Conservation (phyloP, 23 tunicate species). For the Corella eumyota region DNA sequence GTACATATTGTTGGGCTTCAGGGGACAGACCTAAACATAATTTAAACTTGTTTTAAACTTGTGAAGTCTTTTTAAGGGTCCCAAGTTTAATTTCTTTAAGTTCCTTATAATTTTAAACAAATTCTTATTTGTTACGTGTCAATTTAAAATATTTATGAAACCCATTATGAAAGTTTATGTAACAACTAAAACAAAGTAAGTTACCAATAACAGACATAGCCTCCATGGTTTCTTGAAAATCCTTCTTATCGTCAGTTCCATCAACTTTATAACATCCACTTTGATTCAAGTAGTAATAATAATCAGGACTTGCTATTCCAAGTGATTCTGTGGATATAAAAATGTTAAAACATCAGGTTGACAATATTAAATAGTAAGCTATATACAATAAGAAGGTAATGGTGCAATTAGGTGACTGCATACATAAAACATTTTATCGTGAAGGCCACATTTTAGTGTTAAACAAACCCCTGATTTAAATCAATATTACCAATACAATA, state of each 20-base stretch:
- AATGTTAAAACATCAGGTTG: neutral
- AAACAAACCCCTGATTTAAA: no score
- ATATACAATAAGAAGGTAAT: neutral
- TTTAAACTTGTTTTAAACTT: neutral
- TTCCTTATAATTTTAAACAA: no score
- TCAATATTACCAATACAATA: no score
- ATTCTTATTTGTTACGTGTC: no score
- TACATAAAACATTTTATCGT: no score
- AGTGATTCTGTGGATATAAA: constrained; percentile 32
- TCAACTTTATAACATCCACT: constrained; percentile 91
- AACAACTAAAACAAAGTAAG: no score
- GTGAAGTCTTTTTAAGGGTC: no score
- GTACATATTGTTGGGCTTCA: constrained; percentile 51
- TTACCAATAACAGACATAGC: constrained; percentile 88
- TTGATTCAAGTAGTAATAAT: constrained; percentile 75
- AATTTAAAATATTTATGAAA: no score
- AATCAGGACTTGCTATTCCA: constrained; percentile 74
- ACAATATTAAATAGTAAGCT: neutral
- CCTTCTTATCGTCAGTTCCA: constrained; percentile 61
- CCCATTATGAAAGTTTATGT: no score
- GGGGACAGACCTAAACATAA: constrained; percentile 42
- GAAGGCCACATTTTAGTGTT: no score
- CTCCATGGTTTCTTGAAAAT: constrained; percentile 75
- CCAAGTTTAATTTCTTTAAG: no score
- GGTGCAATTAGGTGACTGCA: neutral